Percentiles rank a stretch among this genome's conserved stretches.
Conservation (phyloP, 1,140 invertebrate species). For the Lordiphosa mommai region DNA sequence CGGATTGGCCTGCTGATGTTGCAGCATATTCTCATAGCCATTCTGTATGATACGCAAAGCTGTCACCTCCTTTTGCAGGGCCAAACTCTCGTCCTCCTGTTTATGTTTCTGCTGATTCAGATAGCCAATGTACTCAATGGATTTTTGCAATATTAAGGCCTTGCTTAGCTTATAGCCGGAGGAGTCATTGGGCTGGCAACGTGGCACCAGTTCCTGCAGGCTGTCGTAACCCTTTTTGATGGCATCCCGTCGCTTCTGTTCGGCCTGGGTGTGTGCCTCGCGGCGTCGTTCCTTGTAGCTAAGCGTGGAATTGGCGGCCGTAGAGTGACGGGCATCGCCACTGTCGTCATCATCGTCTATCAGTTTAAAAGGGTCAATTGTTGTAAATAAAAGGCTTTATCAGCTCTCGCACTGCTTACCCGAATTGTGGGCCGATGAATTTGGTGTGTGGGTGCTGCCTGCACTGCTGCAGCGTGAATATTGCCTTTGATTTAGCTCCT, state of each 20-base stretch:
- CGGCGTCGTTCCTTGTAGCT: slow-evolving; percentile 96
- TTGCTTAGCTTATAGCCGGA: slow-evolving; percentile 97
- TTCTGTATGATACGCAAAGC: slow-evolving; percentile 95
- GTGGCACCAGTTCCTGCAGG: slow-evolving; percentile 94
- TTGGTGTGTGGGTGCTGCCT: slow-evolving; percentile 90
- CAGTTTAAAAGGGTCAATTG: neutral
- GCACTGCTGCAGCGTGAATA: slow-evolving; percentile 92
- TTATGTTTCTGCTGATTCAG: slow-evolving; percentile 94
- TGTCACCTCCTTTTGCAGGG: slow-evolving; percentile 96
- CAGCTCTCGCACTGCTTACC: slow-evolving; percentile 81
- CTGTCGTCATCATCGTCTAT: slow-evolving; percentile 97
- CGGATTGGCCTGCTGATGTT: slow-evolving; percentile 95
- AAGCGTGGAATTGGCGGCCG: slow-evolving; percentile 81
- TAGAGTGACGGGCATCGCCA: slow-evolving; percentile 81
- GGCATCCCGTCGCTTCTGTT: slow-evolving; percentile 97
- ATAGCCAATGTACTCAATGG: slow-evolving; percentile 94
- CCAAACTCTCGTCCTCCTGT: slow-evolving; percentile 95
- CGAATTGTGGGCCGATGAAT: slow-evolving; percentile 92
- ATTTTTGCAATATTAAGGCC: slow-evolving; percentile 95
- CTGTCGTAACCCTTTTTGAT: slow-evolving; percentile 98
- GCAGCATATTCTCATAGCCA: slow-evolving; percentile 97
- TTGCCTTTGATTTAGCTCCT: slow-evolving; percentile 81
- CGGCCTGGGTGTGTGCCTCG: slow-evolving; percentile 97
- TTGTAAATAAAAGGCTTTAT: slow-evolving; percentile 21
- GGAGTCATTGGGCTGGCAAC: slow-evolving; percentile 89